phyloP scores from a whole-genome alignment of 2,113 vertebrate species.

The Caretta caretta region DNA sequence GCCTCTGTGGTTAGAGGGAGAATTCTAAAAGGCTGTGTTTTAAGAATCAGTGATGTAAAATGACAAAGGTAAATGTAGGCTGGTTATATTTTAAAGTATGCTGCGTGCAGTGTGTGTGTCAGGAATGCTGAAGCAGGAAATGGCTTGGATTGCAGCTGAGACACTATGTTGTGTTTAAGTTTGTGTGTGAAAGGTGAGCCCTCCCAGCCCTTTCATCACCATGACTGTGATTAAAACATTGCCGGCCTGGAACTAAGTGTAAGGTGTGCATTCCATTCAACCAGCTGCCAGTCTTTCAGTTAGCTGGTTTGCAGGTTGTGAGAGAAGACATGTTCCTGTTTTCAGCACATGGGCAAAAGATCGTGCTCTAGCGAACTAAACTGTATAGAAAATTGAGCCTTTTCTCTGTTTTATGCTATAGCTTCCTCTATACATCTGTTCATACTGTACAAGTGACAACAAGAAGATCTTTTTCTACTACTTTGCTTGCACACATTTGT shows the following conservation, averaged over 20 bases:
- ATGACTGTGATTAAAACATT: conserved; percentile 52
- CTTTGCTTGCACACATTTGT: neutral
- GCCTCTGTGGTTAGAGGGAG: neutral
- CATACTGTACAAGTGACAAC: conserved; percentile 76
- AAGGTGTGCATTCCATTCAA: conserved; percentile 37
- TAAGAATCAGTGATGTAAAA: conserved; percentile 1
- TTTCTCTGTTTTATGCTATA: conserved; percentile 10
- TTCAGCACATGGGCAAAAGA: conserved; percentile 54
- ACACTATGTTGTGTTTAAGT: conserved; percentile 13
- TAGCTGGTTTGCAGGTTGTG: conserved; percentile 34
- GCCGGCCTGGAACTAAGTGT: conserved; percentile 10
- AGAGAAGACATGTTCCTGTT: conserved; percentile 34
- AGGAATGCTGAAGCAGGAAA: conserved; percentile 42
- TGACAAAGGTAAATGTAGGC: neutral
- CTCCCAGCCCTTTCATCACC: conserved; percentile 35
- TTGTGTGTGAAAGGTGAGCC: conserved; percentile 26
- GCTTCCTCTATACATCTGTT: conserved; percentile 15
- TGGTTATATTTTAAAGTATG: neutral
- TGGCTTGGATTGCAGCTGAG: neutral
- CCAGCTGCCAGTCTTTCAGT: conserved; percentile 60
- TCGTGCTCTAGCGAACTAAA: conserved; percentile 86
- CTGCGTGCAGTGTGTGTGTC: neutral
- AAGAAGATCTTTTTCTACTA: neutral
- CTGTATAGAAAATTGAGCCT: conserved; percentile 81
- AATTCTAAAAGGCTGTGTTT: conserved; percentile 9